phyloP scores from a whole-genome alignment of 1,140 invertebrate genomes.

The Drosophila athabasca region DNA sequence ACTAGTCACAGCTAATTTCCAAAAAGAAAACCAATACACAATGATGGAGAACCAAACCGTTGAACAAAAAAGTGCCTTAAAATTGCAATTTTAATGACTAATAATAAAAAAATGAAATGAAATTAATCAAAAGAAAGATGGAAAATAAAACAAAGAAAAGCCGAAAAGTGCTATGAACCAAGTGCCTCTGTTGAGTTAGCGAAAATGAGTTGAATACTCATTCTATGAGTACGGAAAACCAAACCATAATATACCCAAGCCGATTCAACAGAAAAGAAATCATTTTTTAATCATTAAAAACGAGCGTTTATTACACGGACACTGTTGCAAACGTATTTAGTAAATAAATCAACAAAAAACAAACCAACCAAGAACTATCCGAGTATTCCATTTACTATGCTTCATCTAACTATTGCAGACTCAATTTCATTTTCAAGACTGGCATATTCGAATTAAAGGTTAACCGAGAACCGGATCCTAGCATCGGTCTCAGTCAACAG shows the following conservation, averaged over 20 bases:
- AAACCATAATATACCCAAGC: constrained; percentile 41
- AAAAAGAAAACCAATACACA: constrained; percentile 57
- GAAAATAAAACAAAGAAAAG: constrained; percentile 26
- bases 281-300: constrained; percentile 59
- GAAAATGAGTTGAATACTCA: constrained; percentile 31
- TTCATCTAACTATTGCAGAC: no score
- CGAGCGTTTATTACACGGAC: constrained; percentile 70
- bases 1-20: constrained; percentile 82
- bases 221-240: constrained; percentile 19
- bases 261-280: constrained; percentile 30
- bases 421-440: no score
- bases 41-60: constrained; percentile 32
- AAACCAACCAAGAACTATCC: constrained; percentile 26
- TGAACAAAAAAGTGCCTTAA: constrained; percentile 70
- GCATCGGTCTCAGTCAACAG: no score
- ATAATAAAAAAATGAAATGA: constrained; percentile 8
- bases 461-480: no score
- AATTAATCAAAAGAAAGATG: constrained; percentile 13
- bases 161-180: constrained; percentile 15
- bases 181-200: constrained; percentile 55
- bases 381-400: not conserved
- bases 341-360: constrained; percentile 71
- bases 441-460: no score
- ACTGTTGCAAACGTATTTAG: constrained; percentile 80
- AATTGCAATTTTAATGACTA: constrained; percentile 65